Conservation (phyloP, 1,140 invertebrate species). For the Reticulitermes speratus region DNA sequence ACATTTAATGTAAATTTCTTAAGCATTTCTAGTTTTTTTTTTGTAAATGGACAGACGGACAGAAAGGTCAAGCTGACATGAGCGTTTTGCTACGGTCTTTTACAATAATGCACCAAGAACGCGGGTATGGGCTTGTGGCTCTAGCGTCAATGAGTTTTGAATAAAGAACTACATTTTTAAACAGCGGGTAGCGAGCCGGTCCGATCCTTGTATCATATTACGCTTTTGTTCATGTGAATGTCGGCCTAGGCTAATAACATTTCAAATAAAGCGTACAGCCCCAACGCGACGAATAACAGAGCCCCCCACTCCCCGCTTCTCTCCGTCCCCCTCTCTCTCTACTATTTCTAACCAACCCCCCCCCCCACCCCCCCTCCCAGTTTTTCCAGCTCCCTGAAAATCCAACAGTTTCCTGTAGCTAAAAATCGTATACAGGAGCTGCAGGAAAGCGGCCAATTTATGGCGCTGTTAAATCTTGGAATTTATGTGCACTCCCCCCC, state of each 20-base stretch:
- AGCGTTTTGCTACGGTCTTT: too few species aligned
- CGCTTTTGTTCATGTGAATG: not conserved
- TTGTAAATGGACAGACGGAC: too few species aligned
- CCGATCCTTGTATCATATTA: not conserved
- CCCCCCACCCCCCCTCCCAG: not conserved
- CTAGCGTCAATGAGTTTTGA: too few species aligned
- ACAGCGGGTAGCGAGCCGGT: not conserved
- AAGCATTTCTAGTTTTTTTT: too few species aligned
- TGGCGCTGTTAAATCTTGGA: slow-evolving; percentile 11
- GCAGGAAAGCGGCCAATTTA: not conserved
- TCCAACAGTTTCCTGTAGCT: not conserved
- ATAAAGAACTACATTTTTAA: not conserved
- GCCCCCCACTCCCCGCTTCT: too few species aligned
- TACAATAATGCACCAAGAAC: too few species aligned
- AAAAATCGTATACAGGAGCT: not conserved
- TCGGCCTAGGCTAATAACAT: not conserved
- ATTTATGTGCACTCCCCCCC: not conserved
- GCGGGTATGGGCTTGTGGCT: too few species aligned
- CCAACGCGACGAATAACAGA: not conserved
- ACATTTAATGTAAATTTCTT: too few species aligned
- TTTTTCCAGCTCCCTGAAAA: not conserved
- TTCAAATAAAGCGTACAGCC: not conserved
- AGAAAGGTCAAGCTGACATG: too few species aligned
- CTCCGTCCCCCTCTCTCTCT: too few species aligned
- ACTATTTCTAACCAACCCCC: too few species aligned